Evolutionary conservation across 2,797 vertebrate genomes (phyloP).

Genomic region (Leucoraja ocellata): DNA sequence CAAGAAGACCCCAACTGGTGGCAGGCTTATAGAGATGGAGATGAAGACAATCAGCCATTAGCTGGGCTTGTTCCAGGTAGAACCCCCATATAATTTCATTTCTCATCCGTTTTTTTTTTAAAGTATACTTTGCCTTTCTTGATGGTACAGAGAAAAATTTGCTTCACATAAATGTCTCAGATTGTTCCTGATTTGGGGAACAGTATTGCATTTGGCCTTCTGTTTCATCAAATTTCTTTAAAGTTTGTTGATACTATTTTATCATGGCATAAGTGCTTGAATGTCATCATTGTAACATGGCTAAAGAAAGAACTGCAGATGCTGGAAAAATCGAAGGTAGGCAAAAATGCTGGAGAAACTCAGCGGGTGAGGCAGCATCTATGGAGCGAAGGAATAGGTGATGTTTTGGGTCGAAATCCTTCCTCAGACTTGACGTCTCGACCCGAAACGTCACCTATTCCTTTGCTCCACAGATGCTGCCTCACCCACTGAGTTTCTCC

Average conservation of each 20-base stretch:
- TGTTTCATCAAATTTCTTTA: neutral
- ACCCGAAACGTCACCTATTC: no score
- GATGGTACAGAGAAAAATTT: neutral
- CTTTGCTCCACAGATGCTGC: no score
- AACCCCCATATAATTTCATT: constrained; percentile 19
- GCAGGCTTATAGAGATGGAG: constrained; percentile 96
- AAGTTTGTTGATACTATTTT: neutral
- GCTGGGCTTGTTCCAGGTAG: constrained; percentile 92
- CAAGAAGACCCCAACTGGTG: constrained; percentile 98
- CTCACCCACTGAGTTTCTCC: no score
- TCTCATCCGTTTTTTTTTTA: neutral
- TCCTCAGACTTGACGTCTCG: no score
- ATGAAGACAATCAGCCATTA: constrained; percentile 91
- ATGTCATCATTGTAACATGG: neutral
- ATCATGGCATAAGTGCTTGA: neutral
- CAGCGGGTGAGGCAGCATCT: no score
- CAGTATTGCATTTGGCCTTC: neutral
- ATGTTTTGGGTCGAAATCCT: no score
- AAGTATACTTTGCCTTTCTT: neutral
- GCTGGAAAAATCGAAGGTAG: no score
- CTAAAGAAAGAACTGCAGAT: no score
- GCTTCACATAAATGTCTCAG: neutral
- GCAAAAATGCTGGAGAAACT: no score
- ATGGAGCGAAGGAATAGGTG: no score
- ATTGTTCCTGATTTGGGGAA: neutral